Evolutionary conservation across 2,888 invertebrate species (phyloP).

Genomic region (Abrostola tripartita): DNA sequence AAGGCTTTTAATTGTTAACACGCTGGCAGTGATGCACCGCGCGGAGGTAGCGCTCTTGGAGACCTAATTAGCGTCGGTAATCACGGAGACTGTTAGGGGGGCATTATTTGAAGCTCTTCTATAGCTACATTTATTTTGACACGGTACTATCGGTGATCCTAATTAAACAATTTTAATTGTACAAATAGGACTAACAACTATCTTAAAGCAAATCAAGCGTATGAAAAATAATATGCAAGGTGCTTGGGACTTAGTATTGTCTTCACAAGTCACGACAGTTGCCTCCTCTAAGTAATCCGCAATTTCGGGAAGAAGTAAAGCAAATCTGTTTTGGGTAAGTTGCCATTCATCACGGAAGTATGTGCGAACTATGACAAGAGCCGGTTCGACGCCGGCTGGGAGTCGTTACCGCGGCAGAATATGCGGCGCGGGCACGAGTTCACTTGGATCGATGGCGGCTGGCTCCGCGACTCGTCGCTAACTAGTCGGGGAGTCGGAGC

Average conservation of each 20-base stretch:
- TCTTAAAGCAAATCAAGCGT: no score
- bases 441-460: constrained; percentile 42
- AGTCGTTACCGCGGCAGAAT: constrained; percentile 41
- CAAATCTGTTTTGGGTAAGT: constrained; percentile 28
- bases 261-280: no score
- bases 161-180: no score
- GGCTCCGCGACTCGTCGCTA: constrained; percentile 21
- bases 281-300: neutral
- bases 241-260: no score
- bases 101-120: no score
- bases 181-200: no score
- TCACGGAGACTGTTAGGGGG: no score
- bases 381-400: constrained; percentile 14
- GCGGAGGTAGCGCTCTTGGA: no score
- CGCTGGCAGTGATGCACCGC: neutral
- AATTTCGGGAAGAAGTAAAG: constrained; percentile 8
- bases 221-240: no score
- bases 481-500: constrained; percentile 33
- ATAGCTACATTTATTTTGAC: no score
- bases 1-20: constrained; percentile 53
- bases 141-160: no score
- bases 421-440: constrained; percentile 36
- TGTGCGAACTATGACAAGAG: constrained; percentile 37
- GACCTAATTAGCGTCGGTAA: no score
- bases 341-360: constrained; percentile 36